These are phyloP conservation scores for Neodiprion fabricii DNA, from an alignment of 1,140 invertebrate genomes.

Conservation along the genomic window DNA sequence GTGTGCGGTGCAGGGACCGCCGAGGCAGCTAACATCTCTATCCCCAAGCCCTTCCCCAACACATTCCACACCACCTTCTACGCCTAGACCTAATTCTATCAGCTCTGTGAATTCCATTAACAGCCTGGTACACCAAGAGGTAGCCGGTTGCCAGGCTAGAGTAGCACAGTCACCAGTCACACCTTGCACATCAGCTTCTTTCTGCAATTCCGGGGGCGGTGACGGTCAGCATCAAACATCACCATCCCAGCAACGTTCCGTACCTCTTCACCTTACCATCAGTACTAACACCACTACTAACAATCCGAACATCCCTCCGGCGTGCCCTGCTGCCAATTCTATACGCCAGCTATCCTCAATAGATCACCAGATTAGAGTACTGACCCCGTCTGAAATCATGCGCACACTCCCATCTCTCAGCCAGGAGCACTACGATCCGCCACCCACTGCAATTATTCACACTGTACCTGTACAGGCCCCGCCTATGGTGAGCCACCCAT, in stretches of 20 bases:
- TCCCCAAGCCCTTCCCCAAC: slow-evolving; percentile 54
- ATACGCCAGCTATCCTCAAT: slow-evolving; percentile 59
- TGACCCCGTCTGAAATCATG: slow-evolving; percentile 87
- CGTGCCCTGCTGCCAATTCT: slow-evolving; percentile 43
- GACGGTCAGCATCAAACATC: slow-evolving; percentile 49
- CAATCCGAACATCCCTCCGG: slow-evolving; percentile 41
- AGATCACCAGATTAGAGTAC: slow-evolving; percentile 83
- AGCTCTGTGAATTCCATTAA: slow-evolving; percentile 49
- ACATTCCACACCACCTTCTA: slow-evolving; percentile 50
- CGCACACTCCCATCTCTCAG: slow-evolving; percentile 81
- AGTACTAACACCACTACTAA: slow-evolving; percentile 46
- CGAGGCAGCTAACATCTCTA: slow-evolving; percentile 56
- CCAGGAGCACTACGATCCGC: slow-evolving; percentile 73
- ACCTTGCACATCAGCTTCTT: slow-evolving; percentile 45
- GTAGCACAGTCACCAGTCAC: slow-evolving; percentile 46
- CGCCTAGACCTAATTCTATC: slow-evolving; percentile 48
- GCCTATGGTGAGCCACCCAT: slow-evolving; percentile 67
- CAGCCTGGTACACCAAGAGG: slow-evolving; percentile 44
- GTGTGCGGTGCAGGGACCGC: slow-evolving; percentile 61
- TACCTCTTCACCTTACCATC: slow-evolving; percentile 43
- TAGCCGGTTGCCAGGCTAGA: slow-evolving; percentile 40
- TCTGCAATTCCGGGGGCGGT: slow-evolving; percentile 48
- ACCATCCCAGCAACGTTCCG: slow-evolving; percentile 46
- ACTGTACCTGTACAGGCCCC: slow-evolving; percentile 62
- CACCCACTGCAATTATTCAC: slow-evolving; percentile 64